These are phyloP conservation scores for Pempheris klunzingeri DNA, from an alignment of 2,797 vertebrate species.

Conservation along the genomic window DNA sequence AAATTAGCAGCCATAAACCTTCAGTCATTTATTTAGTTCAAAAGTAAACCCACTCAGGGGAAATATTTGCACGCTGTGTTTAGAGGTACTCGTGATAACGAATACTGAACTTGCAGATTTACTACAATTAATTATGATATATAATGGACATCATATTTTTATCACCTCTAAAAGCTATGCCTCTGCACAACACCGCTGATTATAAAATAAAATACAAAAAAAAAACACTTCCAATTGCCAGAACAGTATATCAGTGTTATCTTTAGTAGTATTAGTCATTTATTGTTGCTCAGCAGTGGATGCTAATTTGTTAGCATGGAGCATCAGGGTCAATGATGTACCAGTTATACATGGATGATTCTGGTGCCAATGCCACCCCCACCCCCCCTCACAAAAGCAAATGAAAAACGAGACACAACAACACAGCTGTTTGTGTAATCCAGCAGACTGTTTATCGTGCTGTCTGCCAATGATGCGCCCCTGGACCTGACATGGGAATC, in stretches of 20 bases:
- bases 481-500: constrained; percentile 38
- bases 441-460: constrained; percentile 34
- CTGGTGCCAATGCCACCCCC: constrained; percentile 20
- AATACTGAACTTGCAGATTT: neutral
- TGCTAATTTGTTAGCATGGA: constrained; percentile 34
- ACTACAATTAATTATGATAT: neutral
- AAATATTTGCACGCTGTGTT: neutral
- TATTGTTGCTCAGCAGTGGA: neutral
- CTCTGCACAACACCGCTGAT: neutral
- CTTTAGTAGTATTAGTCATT: constrained; percentile 19
- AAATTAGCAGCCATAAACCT: neutral
- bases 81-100: neutral
- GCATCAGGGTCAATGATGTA: constrained; percentile 32
- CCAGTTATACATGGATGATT: constrained; percentile 24
- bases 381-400: constrained; percentile 36
- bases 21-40: neutral
- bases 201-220: neutral
- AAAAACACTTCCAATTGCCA: neutral
- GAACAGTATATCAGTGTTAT: neutral
- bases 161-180: neutral
- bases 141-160: neutral
- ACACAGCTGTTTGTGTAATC: constrained; percentile 52
- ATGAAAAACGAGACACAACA: constrained; percentile 35
- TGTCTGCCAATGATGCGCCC: constrained; percentile 36
- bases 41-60: neutral